These are phyloP conservation scores for Urocitellus parryii DNA, from an alignment of 2,113 vertebrate species.

Conservation along the genomic window DNA sequence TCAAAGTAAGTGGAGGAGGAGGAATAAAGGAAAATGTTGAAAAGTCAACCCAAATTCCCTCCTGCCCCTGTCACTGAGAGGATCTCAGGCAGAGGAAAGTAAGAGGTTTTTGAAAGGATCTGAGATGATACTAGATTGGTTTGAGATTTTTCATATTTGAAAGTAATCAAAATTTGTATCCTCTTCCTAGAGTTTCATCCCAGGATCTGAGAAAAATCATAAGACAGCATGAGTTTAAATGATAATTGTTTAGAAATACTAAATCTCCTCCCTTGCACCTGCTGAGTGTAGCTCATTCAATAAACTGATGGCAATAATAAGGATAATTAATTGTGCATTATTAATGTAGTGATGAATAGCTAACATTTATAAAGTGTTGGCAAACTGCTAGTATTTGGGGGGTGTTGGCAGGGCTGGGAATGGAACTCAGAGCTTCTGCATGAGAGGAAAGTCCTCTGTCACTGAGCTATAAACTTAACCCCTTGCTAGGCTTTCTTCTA, in stretches of 20 bases:
- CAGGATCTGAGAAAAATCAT: slow-evolving; percentile 19
- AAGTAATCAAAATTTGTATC: slow-evolving; percentile 32
- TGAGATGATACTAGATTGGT: background rate
- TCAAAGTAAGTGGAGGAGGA: background rate
- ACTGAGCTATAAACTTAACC: too few species aligned
- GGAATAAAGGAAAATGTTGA: background rate
- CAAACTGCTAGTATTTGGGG: background rate
- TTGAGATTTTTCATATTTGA: slow-evolving; percentile 39
- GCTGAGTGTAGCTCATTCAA: background rate
- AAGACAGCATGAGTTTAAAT: slow-evolving; percentile 36
- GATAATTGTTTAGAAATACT: slow-evolving; percentile 38
- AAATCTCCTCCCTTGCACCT: slow-evolving; percentile 15
- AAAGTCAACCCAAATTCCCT: background rate
- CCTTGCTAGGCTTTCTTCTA: background rate
- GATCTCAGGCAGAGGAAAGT: background rate
- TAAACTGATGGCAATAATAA: slow-evolving; percentile 29
- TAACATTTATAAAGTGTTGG: slow-evolving; percentile 53
- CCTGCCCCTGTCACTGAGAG: background rate
- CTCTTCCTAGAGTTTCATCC: slow-evolving; percentile 24
- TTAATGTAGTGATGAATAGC: slow-evolving; percentile 54
- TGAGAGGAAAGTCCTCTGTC: too few species aligned
- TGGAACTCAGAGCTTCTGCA: too few species aligned
- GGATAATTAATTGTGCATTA: slow-evolving; percentile 43
- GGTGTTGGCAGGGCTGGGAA: too few species aligned
- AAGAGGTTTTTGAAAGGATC: background rate